A percentile compares a stretch with the other conserved stretches of the same genome.
Conservation (phyloP, 2,888 invertebrate species). For the Bibio marci region DNA sequence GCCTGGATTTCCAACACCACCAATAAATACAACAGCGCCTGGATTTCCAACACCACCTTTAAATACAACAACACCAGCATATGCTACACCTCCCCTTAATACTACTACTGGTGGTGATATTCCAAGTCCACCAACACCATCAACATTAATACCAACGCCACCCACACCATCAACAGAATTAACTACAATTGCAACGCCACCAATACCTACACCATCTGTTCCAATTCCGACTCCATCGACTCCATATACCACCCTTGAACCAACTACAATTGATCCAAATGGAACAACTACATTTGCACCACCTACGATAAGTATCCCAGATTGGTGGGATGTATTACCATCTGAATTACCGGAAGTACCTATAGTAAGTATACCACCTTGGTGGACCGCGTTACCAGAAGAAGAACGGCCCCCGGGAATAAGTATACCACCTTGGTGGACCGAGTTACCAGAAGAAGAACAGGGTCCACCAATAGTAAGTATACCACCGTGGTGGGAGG, state of each 20-base stretch:
- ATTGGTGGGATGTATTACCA: too few species aligned
- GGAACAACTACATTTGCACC: background rate
- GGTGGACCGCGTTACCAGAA: too few species aligned
- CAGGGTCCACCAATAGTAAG: background rate
- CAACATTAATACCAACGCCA: background rate
- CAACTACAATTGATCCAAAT: background rate
- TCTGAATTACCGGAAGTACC: background rate
- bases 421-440: background rate
- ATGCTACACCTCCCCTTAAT: background rate
- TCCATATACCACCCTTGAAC: background rate
- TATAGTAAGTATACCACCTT: background rate
- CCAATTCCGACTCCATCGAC: background rate
- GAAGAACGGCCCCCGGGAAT: background rate
- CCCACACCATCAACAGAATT: constrained; percentile 1
- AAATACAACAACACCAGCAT: background rate
- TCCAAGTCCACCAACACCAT: background rate
- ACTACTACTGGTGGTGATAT: background rate
- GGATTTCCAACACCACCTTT: background rate
- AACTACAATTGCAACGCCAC: background rate
- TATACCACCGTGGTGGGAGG: background rate
- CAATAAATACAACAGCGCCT: constrained; percentile 13
- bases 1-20: background rate
- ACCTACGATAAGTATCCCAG: background rate
- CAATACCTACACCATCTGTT: background rate
- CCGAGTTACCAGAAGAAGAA: background rate